Conservation (phyloP, 2,797 vertebrate species). For the Hafferia zeledoni region DNA sequence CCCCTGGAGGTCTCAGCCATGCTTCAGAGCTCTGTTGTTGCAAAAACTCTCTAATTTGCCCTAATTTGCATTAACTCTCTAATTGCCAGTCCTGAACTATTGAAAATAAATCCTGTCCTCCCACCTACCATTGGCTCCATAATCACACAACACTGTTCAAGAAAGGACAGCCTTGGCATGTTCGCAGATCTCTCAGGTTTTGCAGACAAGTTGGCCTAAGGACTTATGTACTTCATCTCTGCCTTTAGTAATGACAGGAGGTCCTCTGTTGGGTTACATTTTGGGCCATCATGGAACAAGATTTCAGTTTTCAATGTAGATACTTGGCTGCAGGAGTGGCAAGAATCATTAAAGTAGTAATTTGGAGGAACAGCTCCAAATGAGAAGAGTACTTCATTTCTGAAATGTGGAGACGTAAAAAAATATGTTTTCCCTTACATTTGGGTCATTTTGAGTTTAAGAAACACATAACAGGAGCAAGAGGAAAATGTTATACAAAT, state of each 20-base stretch:
- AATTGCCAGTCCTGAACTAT: not conserved
- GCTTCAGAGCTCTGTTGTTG: not conserved
- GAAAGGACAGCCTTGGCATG: not conserved
- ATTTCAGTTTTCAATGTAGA: not conserved
- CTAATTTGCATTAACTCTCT: too few relatives aligned
- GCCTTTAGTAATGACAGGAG: not conserved
- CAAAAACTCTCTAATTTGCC: not conserved
- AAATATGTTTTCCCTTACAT: rapidly evolving
- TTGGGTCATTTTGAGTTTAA: not conserved
- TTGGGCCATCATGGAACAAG: not conserved
- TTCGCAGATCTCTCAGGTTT: not conserved
- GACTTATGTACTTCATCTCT: not conserved
- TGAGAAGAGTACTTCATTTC: not conserved
- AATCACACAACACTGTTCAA: not conserved
- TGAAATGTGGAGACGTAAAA: not conserved
- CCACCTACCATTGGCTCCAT: not conserved
- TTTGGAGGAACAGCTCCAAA: not conserved
- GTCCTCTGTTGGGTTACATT: rapidly evolving
- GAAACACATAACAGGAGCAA: not conserved
- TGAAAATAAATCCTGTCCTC: not conserved
- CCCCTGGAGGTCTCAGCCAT: not conserved
- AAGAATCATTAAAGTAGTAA: not conserved
- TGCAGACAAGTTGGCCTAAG: not conserved
- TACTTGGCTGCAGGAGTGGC: not conserved
- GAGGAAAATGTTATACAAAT: not conserved